Evolutionary conservation across 2,888 invertebrate species (phyloP).

Genomic region (Xylocampa areola): DNA sequence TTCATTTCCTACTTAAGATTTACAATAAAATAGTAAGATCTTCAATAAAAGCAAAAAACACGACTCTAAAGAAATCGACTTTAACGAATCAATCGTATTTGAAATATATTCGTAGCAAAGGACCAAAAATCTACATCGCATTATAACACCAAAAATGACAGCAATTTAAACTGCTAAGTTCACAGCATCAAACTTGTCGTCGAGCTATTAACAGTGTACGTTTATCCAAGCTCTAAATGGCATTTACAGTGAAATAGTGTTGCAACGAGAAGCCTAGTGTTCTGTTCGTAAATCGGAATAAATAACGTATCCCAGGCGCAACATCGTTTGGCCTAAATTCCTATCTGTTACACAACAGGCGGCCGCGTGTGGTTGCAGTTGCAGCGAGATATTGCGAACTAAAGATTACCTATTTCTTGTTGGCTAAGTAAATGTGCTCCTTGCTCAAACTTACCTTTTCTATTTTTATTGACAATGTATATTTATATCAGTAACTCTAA

Average conservation of each 20-base stretch:
- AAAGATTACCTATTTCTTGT: background rate
- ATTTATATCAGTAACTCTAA: no score
- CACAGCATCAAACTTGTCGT: constrained; percentile 24
- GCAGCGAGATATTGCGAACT: constrained; percentile 23
- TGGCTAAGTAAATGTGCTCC: no score
- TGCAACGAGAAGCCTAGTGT: constrained; percentile 41
- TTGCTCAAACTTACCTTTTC: no score
- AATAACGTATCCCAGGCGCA: constrained; percentile 64
- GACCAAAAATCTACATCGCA: background rate
- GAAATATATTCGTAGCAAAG: background rate
- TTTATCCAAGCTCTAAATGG: constrained; percentile 41
- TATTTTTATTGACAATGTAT: no score
- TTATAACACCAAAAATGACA: background rate
- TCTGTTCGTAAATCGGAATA: constrained; percentile 64
- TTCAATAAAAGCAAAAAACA: no score
- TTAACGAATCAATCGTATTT: no score
- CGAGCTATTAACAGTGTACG: constrained; percentile 26
- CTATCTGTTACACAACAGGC: constrained; percentile 59
- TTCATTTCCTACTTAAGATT: no score
- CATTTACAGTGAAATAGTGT: constrained; percentile 54
- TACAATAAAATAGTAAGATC: no score
- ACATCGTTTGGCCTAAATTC: constrained; percentile 68
- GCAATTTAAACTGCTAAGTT: background rate
- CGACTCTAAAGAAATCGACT: no score
- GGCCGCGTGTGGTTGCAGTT: constrained; percentile 24